Conservation (phyloP, 2,113 vertebrate genomes). For the Prinia subflava region DNA sequence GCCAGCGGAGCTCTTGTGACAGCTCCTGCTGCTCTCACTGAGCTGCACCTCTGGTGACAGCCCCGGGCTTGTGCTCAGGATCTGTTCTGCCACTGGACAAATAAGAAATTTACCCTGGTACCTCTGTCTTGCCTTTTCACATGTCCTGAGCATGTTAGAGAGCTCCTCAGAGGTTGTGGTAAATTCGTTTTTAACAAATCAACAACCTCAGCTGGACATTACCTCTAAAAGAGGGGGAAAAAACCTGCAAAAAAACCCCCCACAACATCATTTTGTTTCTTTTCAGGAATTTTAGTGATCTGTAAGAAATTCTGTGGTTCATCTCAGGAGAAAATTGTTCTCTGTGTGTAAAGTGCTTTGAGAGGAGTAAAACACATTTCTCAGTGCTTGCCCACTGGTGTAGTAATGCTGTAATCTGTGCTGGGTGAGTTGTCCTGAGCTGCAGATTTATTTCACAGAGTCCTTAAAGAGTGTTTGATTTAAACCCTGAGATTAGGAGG, state of each 20-base stretch:
- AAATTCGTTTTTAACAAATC: neutral
- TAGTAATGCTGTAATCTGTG: neutral
- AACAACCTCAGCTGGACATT: neutral
- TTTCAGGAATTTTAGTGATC: neutral
- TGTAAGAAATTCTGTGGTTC: neutral
- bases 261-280: accelerated
- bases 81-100: neutral
- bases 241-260: neutral
- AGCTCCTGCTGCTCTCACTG: neutral
- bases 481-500: neutral
- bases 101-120: neutral
- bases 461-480: neutral
- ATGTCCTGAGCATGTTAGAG: accelerated
- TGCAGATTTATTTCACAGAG: neutral
- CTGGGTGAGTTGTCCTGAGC: neutral
- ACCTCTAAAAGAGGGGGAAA: neutral
- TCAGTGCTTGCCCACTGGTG: neutral
- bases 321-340: neutral
- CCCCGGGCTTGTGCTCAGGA: neutral
- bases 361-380: neutral
- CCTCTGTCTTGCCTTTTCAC: neutral
- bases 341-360: neutral
- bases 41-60: neutral
- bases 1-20: neutral
- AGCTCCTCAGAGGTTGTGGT: neutral